phyloP scores from a whole-genome alignment of 2,797 vertebrate genomes.

The Spizella passerina region DNA sequence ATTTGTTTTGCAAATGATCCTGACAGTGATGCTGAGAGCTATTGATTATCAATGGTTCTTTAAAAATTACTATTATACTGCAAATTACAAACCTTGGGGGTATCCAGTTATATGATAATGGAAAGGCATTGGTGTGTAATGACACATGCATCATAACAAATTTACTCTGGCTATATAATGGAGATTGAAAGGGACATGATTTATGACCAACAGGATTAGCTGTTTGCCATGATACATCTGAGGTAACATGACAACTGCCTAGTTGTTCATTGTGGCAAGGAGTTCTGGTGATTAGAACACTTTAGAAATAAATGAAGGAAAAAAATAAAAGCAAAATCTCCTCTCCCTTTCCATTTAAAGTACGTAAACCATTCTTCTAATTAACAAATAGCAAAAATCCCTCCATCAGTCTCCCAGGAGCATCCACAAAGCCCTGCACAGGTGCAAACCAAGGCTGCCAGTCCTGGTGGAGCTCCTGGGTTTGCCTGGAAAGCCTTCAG shows the following conservation, averaged over 20 bases:
- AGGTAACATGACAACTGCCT: slow-evolving; percentile 6
- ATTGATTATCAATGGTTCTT: slow-evolving; percentile 59
- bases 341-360: not conserved
- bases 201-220: slow-evolving; percentile 25
- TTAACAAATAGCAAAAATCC: not conserved
- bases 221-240: not conserved
- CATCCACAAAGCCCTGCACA: not conserved
- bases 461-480: not conserved
- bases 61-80: slow-evolving; percentile 48
- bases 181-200: slow-evolving; percentile 55
- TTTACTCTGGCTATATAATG: slow-evolving; percentile 30
- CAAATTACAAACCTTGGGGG: slow-evolving; percentile 29
- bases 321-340: not conserved
- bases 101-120: slow-evolving; percentile 26
- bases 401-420: not conserved
- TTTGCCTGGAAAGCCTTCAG: not conserved
- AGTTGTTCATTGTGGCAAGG: not conserved
- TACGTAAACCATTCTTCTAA: not conserved
- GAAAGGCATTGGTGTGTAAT: slow-evolving; percentile 31
- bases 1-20: slow-evolving; percentile 64
- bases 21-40: slow-evolving; percentile 43
- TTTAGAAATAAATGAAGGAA: not conserved
- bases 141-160: slow-evolving; percentile 49
- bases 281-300: not conserved
- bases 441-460: not conserved